Conservation (phyloP, 2,797 vertebrate genomes). For the Dromococcyx pavoninus region DNA sequence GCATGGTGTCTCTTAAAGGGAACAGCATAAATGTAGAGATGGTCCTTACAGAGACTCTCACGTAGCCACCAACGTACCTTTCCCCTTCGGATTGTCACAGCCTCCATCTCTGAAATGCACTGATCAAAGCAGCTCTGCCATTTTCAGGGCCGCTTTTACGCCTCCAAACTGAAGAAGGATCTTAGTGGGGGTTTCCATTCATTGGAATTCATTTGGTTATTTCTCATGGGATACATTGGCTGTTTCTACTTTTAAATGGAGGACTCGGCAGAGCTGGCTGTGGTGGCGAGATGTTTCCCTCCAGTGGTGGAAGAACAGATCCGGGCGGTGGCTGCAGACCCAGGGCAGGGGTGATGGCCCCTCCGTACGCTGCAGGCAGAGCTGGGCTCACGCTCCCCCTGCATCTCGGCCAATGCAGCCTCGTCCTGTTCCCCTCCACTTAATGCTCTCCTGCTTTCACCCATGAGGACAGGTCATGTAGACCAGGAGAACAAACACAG, state of each 20-base stretch:
- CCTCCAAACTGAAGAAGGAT: neutral
- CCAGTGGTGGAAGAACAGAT: slow-evolving; percentile 49
- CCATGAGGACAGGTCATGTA: neutral
- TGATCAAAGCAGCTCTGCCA: neutral
- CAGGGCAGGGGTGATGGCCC: neutral
- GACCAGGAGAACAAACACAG: neutral
- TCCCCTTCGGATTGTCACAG: neutral
- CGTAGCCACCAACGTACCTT: slow-evolving; percentile 16
- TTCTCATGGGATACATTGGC: neutral
- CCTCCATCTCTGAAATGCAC: neutral
- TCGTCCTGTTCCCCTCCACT: neutral
- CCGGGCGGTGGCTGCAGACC: neutral
- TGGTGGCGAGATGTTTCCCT: slow-evolving; percentile 47
- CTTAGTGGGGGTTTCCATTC: neutral
- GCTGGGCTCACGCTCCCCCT: neutral
- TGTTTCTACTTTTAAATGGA: neutral
- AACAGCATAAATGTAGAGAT: neutral
- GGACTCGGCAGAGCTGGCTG: neutral
- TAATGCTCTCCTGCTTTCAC: neutral
- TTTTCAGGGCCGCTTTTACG: neutral
- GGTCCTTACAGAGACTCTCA: neutral
- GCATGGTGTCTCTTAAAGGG: neutral
- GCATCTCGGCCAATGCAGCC: neutral
- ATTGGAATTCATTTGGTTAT: neutral
- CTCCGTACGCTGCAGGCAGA: accelerated